Conservation (phyloP, 2,113 vertebrate species). For the Hydrochoerus hydrochaeris region DNA sequence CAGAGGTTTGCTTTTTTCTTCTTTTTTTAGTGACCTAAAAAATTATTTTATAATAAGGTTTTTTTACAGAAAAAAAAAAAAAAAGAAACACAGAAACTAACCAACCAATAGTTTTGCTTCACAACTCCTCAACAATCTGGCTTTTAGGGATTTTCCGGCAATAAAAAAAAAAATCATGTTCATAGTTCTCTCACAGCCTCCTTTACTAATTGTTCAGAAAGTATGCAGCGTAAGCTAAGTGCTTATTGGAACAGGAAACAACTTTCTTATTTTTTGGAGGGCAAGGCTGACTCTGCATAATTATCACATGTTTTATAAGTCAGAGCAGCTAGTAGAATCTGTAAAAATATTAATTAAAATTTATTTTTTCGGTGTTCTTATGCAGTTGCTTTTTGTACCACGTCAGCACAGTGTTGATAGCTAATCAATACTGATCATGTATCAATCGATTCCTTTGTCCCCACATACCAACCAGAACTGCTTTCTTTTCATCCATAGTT, state of each 20-base stretch:
- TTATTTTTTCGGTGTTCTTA: not conserved
- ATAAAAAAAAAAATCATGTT: slow-evolving; percentile 13
- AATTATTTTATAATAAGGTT: not conserved
- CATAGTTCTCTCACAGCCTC: not conserved
- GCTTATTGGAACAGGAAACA: not conserved
- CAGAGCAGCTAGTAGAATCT: not conserved
- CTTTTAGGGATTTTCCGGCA: not conserved
- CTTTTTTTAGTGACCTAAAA: slow-evolving; percentile 44
- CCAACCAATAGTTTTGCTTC: not conserved
- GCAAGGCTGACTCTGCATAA: not conserved
- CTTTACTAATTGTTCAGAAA: slow-evolving; percentile 28
- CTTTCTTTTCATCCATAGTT: not conserved
- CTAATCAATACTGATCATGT: not conserved
- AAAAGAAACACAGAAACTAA: not conserved
- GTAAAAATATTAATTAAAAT: not conserved
- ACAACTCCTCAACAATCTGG: not conserved
- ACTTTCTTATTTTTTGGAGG: not conserved
- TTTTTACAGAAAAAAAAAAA: slow-evolving; percentile 20
- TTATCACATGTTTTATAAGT: slow-evolving; percentile 22
- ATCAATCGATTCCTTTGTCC: accelerated
- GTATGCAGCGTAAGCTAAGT: not conserved
- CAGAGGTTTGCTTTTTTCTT: slow-evolving; percentile 46
- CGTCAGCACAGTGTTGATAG: not conserved
- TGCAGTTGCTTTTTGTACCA: not conserved
- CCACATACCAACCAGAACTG: not conserved